A percentile compares a stretch with the other conserved stretches of the same genome.
phyloP scores from a whole-genome alignment of 2,797 vertebrate genomes.

The Urophycis tenuis region DNA sequence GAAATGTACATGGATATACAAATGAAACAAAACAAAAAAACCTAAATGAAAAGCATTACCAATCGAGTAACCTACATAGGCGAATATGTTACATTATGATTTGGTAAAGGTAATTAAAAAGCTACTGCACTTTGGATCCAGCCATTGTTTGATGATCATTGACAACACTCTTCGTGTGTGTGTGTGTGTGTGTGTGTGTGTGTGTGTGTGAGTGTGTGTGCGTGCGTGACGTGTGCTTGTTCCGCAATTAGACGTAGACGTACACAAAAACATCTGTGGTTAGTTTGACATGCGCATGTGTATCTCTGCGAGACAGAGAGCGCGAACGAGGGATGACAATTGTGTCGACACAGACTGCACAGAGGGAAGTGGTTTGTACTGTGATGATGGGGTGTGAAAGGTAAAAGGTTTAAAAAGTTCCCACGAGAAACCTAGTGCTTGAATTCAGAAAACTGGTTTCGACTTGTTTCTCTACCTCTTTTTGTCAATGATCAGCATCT shows the following conservation, averaged over 20 bases:
- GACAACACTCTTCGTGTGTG: neutral
- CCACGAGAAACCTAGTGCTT: constrained; percentile 68
- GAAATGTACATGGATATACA: neutral
- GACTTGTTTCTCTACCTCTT: neutral
- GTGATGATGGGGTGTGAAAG: constrained; percentile 39
- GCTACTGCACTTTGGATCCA: neutral
- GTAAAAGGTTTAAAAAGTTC: constrained; percentile 70
- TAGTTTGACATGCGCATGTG: too few relatives aligned
- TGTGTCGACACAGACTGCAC: neutral
- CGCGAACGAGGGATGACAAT: neutral
- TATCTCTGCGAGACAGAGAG: neutral
- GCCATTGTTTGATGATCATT: neutral
- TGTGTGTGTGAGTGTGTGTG: constrained; percentile 6
- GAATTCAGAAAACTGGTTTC: constrained; percentile 63
- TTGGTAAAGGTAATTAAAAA: too few relatives aligned
- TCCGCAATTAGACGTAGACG: neutral
- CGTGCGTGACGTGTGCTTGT: constrained; percentile 1
- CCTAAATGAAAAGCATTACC: neutral
- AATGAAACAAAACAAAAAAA: neutral
- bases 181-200: constrained; percentile 5
- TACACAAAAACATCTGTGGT: too few relatives aligned
- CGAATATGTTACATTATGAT: too few relatives aligned
- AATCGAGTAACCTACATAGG: too few relatives aligned
- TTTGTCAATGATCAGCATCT: neutral
- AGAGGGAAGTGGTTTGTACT: neutral